Base-by-base conservation (phyloP, 2,113 vertebrate species). In the Pseudopipra pipra region DNA sequence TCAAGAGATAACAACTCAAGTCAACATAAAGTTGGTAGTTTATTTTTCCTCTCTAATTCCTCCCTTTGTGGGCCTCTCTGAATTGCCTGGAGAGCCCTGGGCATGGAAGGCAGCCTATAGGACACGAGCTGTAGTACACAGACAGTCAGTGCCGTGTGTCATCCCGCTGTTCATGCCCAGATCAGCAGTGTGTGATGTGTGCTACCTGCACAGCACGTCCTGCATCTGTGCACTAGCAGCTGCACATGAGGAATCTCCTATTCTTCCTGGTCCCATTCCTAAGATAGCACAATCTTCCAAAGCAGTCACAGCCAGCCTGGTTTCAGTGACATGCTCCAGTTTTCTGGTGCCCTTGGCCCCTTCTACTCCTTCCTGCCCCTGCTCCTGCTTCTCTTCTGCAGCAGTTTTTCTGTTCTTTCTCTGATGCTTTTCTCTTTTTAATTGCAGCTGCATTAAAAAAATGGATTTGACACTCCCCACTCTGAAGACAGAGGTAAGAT, bases 141-240 rank as follows among this genome's bases (percentile, higher is more conserved):
- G 1, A 1, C 0, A 2, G 35, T 14, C 41, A 56, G 73, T 56
- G 27, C 55, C 2, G 0, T 3, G 25, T 49, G 52, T 23, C 4
- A 1, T 55, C 70, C 49, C 9, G 2, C 51, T 66, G 54, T 33
- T 61, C 12, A 9, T 0, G 12, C 54, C 39, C 3, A 35, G 12
- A 49, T 24, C 51, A 22, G 51, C 8, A n/a, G 37, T 4, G 0
- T 5, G 46, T 44, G 54, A 17, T 0, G 0, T 44, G 71, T 55
- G 58, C 43, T 71, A 74, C 55, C 11, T 12, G 62, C 1, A 2
- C 58, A 83, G n/a, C n/a, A 41, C 0, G 0, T 68, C 56, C 56
- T 55, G 46, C 17, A 21, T n/a, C 59, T 68, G 8, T 28, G 72
- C 49, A 23, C 73, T 11, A 24, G 28, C 25, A 55, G n/a, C 39